Base-by-base conservation (phyloP, 2,113 vertebrate species). In the Neolamprologus modestus region DNA sequence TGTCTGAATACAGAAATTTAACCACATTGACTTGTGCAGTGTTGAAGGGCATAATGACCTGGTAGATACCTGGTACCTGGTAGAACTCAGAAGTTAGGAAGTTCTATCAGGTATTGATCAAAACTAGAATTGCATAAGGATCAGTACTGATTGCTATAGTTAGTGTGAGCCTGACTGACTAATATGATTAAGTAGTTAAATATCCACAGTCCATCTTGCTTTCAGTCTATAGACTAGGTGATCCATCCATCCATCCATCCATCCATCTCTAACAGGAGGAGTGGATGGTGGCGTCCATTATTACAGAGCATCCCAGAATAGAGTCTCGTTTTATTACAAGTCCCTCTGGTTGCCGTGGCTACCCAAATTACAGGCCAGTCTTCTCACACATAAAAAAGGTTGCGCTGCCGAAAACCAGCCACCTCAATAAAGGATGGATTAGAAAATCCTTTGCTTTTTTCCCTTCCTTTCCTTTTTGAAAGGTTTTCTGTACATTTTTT, bases 371-470 rank as follows among this genome's bases (percentile, higher is more conserved):
- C 96, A 97, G 96, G 94, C 96, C 94, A 95, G 93, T 90, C 94
- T 95, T 97, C 96, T 96, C 95, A 96, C 97, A 97, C 96, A 97
- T 96, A 96, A 97, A 97, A 97, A 97, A 96, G 95, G 94, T 97
- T 96, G 95, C 91, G 91, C 94, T 95, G 96, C 96, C 88, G 94
- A 97, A 95, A 97, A 97, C 96, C 97, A 96, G 95, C 95, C 95
- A 97, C 97, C 97, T 97, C 97, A 97, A 97, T 97, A 97, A 97
- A 97, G 96, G 96, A 95, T 93, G 95, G 94, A 97, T 97, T 97
- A 97, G 96, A 97, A 97, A 96, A 97, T 96, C 95, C 95, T 96
- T 96, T 92, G 96, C 95, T 96, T 95, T 95, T 95, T 94, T 93
- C 93, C 92, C 92, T 92, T 93, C 92, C 94, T 94, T 94, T 93